Evolutionary conservation across 2,113 vertebrate genomes (phyloP).

Genomic region (Notiomystis cincta): DNA sequence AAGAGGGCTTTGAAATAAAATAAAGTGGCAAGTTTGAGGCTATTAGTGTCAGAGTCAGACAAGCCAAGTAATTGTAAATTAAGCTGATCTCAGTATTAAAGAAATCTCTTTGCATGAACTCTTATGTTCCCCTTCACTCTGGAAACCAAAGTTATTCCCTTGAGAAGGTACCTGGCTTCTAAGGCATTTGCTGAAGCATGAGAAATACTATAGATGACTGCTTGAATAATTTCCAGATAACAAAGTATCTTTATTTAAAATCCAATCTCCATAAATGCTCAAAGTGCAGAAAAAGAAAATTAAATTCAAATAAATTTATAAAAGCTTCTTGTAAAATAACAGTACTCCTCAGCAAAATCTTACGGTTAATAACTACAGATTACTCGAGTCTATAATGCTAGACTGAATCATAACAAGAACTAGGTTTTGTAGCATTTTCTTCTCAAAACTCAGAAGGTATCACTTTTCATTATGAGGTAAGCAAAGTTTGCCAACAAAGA

Average conservation of each 20-base stretch:
- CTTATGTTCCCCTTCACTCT: neutral
- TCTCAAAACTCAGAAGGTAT: neutral
- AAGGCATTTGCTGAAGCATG: neutral
- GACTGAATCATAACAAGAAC: neutral
- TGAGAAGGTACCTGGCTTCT: neutral
- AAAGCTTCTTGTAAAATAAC: neutral
- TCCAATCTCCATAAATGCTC: neutral
- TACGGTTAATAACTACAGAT: neutral
- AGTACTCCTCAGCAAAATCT: neutral
- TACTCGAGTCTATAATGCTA: neutral
- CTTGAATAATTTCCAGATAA: neutral
- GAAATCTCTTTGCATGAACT: neutral
- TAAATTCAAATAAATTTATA: neutral
- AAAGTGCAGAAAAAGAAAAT: neutral
- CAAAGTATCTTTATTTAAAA: neutral
- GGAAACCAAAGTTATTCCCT: slow-evolving; percentile 8
- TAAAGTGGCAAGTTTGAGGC: slow-evolving; percentile 37
- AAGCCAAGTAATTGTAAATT: slow-evolving; percentile 8
- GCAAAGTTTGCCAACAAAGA: neutral
- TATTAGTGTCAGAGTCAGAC: slow-evolving; percentile 46
- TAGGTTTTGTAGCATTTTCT: neutral
- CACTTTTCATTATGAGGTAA: neutral
- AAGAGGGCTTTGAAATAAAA: slow-evolving; percentile 14
- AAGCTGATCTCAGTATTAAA: neutral
- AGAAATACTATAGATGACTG: neutral